Percentiles rank a stretch among this genome's conserved stretches.
Conservation (phyloP, 2,797 vertebrate species). For the Muscicapa comitata region DNA sequence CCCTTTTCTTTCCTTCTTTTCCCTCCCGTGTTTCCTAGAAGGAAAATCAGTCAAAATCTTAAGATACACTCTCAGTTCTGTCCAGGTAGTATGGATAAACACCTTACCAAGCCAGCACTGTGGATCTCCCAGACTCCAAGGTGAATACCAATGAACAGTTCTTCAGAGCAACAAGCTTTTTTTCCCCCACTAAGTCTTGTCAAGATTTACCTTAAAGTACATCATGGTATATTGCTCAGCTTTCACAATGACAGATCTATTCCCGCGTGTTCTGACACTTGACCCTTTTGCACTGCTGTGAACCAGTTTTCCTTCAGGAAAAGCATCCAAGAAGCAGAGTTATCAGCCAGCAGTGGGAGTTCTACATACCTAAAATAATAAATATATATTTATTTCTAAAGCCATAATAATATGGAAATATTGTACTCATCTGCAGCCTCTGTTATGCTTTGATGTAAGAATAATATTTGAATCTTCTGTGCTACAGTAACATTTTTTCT, state of each 20-base stretch:
- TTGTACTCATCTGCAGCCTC: background rate
- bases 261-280: background rate
- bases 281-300: background rate
- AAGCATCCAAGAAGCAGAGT: background rate
- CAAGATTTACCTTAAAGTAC: background rate
- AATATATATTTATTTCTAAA: background rate
- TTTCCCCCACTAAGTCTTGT: fast-evolving
- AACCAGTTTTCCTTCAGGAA: background rate
- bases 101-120: background rate
- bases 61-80: background rate
- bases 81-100: background rate
- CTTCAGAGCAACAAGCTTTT: background rate
- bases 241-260: background rate
- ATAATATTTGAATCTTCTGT: background rate
- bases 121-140: background rate
- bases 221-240: background rate
- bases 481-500: background rate
- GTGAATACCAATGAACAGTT: background rate
- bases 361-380: background rate
- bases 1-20: too few species aligned
- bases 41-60: background rate
- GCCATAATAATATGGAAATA: background rate
- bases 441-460: background rate
- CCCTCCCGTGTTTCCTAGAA: background rate
- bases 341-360: background rate